These are phyloP conservation scores for Molothrus aeneus DNA, from an alignment of 2,797 vertebrate genomes.

Conservation along the genomic window DNA sequence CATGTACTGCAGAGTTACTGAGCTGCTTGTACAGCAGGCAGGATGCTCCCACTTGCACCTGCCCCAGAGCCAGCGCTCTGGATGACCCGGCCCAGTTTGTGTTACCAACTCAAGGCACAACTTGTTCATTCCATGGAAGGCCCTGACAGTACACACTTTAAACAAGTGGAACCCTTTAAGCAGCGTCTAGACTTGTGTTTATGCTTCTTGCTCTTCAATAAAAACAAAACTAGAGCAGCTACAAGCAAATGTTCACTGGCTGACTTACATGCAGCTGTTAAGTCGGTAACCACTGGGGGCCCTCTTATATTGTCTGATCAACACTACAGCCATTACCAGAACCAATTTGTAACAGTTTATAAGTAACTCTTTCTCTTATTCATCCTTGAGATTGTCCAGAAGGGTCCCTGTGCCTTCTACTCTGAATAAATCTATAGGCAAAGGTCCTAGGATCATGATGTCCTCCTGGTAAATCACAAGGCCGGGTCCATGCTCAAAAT, in stretches of 20 bases:
- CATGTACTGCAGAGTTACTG: background rate
- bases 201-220: conserved; percentile 73
- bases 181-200: conserved; percentile 64
- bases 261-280: conserved; percentile 76
- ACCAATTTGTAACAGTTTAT: conserved; percentile 76
- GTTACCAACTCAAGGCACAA: background rate
- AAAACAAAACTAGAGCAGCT: conserved; percentile 71
- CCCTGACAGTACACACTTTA: conserved; percentile 52
- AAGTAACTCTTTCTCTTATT: conserved; percentile 69
- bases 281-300: conserved; percentile 67
- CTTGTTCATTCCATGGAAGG: background rate
- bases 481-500: conserved; percentile 41
- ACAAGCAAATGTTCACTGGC: conserved; percentile 71
- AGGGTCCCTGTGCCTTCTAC: conserved; percentile 66
- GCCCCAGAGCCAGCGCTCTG: background rate
- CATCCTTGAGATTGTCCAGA: conserved; percentile 60
- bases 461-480: conserved; percentile 36
- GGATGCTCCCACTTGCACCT: background rate
- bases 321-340: conserved; percentile 71
- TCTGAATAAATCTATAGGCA: conserved; percentile 69
- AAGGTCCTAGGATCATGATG: conserved; percentile 64
- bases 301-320: conserved; percentile 72
- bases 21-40: background rate
- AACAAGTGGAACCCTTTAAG: conserved; percentile 64
- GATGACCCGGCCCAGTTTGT: background rate